Evolutionary conservation across 2,113 vertebrate genomes (phyloP), one percentile per base, ranked within the genome.

Genomic region (Ciconia stormi): DNA sequence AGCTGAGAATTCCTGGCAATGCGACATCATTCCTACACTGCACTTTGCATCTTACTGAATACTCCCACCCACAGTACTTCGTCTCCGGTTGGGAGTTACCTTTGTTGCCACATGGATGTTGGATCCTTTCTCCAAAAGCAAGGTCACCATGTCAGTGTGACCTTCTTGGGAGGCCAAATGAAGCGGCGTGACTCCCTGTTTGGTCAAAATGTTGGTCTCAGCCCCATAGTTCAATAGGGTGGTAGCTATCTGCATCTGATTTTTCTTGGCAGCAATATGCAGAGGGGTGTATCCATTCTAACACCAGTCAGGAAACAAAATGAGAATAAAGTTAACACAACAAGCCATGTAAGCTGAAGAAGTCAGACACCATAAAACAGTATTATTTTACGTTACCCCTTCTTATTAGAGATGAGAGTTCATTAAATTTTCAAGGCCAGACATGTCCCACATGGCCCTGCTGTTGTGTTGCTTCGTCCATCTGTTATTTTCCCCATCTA

Each of bases 261-360:
- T 99, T 98, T 99, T 99, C 98, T 99, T 99, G 63, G 99, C 99
- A 50, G 99, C 99, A 13, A 99, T 91, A 97, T 99, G 72, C 96
- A 99, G 97, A 40, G 99, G 99, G 1, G 99, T 99, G 87, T 99
- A 99, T 52, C 99, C 99, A 56, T 99, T 99, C 99, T 99, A 97
- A 42, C 86, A 89, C 16, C 70, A 83, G 49, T 3, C 82, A 79
- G 77, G 65, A 61, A 85, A 89, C 38, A 89, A 91, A 87, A 19
- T 1, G 6, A 90, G 44, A 93, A 77, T 11, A 1, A 94, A 79
- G 30, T 96, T 72, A 96, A 34, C n/a, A 22, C 12, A 50, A n/a
- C 47, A 74, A 74, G 52, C n/a, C 21, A 56, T 0, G 3, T 23
- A 62, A 85, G 50, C 34, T 25, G n/a, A 70, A 32, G 11, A 86